Base-by-base conservation (phyloP, 2,888 invertebrate genomes). In the Orthosia cruda region DNA sequence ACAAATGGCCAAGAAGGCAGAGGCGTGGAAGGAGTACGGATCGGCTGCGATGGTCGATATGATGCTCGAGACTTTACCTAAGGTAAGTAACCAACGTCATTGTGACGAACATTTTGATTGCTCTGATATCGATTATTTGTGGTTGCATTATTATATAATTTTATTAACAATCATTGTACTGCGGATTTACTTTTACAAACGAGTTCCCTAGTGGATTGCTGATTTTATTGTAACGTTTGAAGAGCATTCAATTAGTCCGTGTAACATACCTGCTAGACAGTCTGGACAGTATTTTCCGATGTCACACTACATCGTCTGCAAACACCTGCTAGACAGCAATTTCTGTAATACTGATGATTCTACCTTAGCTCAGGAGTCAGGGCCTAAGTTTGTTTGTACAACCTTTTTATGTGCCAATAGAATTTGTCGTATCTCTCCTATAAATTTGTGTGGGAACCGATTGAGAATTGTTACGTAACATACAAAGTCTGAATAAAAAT, bases 1-100 rank as follows among this genome's bases (percentile, higher is more conserved):
- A 94, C 99, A 99, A 96, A 99, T 99, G 99, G 97, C 98, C 1
- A 99, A 99, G 96, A 99, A 99, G 92, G 99, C 99, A 0, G 99
- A 99, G 89, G 99, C 99, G 20, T 99, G 98, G 98, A 98, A 98
- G 92, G 99, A 99, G 91, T 99, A 99, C 94, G 98, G 99, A 86
- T 99, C 98, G 68, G 99, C 99, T 50, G 99, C 99, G 16, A 98
- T 99, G 98, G 98, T 99, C 77, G 99, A 99, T 92, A 99, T 99
- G 99, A 98, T 99, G 92, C 97, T 99, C 78, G 99, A 99, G 73
- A 98, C 99, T 55, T 96, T 99, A 90, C 99, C 99, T 23, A 99
- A 99, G 98, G 99, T 99, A 94, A 78, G 16, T 49, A 7, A 52
- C 23, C 7, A 15, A 57, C 12, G 12, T 71, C 52, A 55, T 50